Percentiles rank a stretch among this genome's conserved stretches.
phyloP scores from a whole-genome alignment of 2,888 invertebrate genomes.

The Melolontha melolontha region DNA sequence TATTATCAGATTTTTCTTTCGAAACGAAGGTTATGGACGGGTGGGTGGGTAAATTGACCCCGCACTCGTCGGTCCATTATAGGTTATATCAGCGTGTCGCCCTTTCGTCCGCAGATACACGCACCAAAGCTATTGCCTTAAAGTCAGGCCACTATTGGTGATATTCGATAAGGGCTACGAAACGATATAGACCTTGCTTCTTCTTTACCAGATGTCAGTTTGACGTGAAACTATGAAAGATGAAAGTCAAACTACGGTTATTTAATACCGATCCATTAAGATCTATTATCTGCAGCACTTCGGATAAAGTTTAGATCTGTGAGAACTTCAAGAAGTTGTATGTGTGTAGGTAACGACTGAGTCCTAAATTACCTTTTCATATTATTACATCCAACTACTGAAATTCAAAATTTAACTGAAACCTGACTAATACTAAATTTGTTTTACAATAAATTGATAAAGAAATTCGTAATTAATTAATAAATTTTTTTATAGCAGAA shows the following conservation, averaged over 20 bases:
- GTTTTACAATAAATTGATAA: no score
- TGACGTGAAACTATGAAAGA: conserved; percentile 62
- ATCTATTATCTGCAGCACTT: conserved; percentile 42
- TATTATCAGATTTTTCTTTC: conserved; percentile 38
- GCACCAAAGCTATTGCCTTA: conserved; percentile 28
- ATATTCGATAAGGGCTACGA: conserved; percentile 34
- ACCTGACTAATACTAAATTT: no score
- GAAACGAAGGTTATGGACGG: conserved; percentile 21
- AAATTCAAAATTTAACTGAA: no score
- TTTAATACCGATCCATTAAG: conserved; percentile 63
- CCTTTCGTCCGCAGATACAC: conserved; percentile 24
- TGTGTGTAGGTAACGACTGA: background rate
- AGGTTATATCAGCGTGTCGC: conserved; percentile 37
- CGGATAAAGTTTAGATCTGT: conserved; percentile 9
- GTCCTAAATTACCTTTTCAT: no score
- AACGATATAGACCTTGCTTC: conserved; percentile 17
- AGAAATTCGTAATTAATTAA: no score
- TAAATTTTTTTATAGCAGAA: no score
- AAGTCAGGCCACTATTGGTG: conserved; percentile 10
- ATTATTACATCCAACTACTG: no score
- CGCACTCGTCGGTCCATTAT: conserved; percentile 34
- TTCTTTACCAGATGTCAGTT: conserved; percentile 51
- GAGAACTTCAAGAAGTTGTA: conserved; percentile 16
- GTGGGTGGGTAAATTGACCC: conserved; percentile 38
- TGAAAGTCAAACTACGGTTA: conserved; percentile 60